Base-by-base conservation (phyloP, 2,113 vertebrate species). In the Corydoras maculifer region DNA sequence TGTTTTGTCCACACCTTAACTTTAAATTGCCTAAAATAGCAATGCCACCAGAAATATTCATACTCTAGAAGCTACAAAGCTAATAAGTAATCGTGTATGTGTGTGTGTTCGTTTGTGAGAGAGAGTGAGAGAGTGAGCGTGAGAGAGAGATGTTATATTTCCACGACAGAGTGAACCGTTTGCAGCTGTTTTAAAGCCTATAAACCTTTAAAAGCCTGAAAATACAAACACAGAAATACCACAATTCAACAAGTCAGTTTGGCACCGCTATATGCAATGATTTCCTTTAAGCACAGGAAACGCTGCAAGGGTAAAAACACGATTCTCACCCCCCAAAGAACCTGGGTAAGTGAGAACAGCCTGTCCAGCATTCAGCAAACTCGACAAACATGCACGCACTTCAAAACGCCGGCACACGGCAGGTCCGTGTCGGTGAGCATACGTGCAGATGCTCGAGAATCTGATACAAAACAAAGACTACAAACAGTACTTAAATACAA, bases 401-500 rank as follows among this genome's bases (percentile, higher is more conserved):
- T 51, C 63, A 50, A 12, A 51, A 48, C 64, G 18, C 59, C 58
- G 70, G 53, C 63, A 59, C 68, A 69, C 69, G 70, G 68, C 75
- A 77, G 60, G 55, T 64, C 67, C 63, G 65, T 64, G 57, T 50
- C 8, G 50, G 50, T 61, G 48, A 43, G 70, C 13, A 53, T 4
- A 32, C 3, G 5, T 57, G 58, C 31, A 43, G 13, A 64, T 8
- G 35, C 35, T 43, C 35, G 35, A 43, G 35, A 43, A 43, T 43
- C 35, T 5, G 4, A 43, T 43, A 43, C 35, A 43, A 58, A 59
- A 50, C 5, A 61, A 18, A 9, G 30, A 64, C 53, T 68, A 74
- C 31, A 69, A 75, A 68, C 72, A 75, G 72, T 72, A 69, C 69
- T 72, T 58, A 59, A 67, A 69, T 62, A 61, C 75, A 76, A 70